These are phyloP conservation scores for Ooceraea biroi DNA, from an alignment of 1,140 invertebrate genomes.

Conservation along the genomic window DNA sequence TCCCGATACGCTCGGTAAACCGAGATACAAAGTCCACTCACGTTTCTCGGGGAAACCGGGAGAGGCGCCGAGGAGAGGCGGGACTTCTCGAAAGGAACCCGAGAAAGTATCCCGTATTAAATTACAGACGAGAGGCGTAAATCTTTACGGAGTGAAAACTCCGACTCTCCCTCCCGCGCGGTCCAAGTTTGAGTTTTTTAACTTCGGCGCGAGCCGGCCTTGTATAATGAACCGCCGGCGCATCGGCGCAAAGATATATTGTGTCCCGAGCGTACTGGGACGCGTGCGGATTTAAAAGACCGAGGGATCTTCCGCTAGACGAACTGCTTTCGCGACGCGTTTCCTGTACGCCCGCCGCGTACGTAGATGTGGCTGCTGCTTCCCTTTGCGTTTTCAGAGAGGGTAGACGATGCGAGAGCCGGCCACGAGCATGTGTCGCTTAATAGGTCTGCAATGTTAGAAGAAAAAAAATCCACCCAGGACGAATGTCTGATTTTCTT, in stretches of 20 bases:
- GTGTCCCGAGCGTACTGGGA: slow-evolving; percentile 20
- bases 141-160: slow-evolving; percentile 70
- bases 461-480: not conserved
- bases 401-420: not conserved
- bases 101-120: slow-evolving; percentile 75
- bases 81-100: slow-evolving; percentile 74
- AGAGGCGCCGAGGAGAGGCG: slow-evolving; percentile 54
- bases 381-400: not conserved
- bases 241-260: slow-evolving; percentile 54
- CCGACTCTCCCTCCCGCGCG: slow-evolving; percentile 36
- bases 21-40: slow-evolving; percentile 74
- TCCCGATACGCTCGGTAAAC: slow-evolving; percentile 66
- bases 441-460: slow-evolving; percentile 26
- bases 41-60: slow-evolving; percentile 63
- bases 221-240: slow-evolving; percentile 66
- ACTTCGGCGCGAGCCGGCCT: slow-evolving; percentile 65
- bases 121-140: slow-evolving; percentile 76
- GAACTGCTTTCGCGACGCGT: slow-evolving; percentile 27
- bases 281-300: slow-evolving; percentile 64
- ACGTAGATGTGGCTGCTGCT: not conserved
- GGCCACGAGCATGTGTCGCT: not conserved
- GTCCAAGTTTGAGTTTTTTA: slow-evolving; percentile 58
- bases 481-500: not conserved
- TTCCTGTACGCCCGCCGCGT: not conserved
- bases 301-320: slow-evolving; percentile 39